These are phyloP conservation scores for Thaumetopoea pityocampa DNA, from an alignment of 1,140 invertebrate species.

Conservation along the genomic window DNA sequence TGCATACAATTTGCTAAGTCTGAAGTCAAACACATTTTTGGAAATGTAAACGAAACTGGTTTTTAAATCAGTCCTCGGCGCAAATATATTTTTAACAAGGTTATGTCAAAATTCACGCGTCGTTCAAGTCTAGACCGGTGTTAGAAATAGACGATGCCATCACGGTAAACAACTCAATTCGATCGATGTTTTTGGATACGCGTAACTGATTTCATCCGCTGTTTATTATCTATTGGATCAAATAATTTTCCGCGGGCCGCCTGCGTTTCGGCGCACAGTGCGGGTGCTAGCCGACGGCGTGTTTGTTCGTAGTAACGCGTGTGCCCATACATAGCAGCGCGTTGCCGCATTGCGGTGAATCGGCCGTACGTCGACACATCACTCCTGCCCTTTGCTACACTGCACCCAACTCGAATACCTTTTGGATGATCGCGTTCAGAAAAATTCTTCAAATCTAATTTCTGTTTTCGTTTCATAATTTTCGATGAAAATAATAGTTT, in stretches of 20 bases:
- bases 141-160: too few relatives aligned
- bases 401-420: conserved; percentile 42
- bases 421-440: conserved; percentile 32
- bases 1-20: too few relatives aligned
- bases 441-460: too few relatives aligned
- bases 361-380: conserved; percentile 64
- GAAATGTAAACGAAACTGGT: neutral
- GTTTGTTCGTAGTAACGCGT: conserved; percentile 48
- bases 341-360: conserved; percentile 67
- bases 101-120: conserved; percentile 5
- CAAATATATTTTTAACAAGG: conserved; percentile 9
- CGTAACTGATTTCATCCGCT: too few relatives aligned
- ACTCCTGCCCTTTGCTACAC: conserved; percentile 59
- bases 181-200: too few relatives aligned
- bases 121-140: neutral
- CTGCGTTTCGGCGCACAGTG: conserved; percentile 55
- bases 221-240: conserved; percentile 21
- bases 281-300: conserved; percentile 51
- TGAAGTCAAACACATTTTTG: neutral
- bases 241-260: conserved; percentile 35
- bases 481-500: too few relatives aligned
- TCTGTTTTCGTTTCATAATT: too few relatives aligned
- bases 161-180: too few relatives aligned
- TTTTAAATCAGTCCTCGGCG: conserved; percentile 5
- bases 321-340: conserved; percentile 63